Base-by-base conservation (phyloP, 2,888 invertebrate genomes). In the Cheilosia grossa region DNA sequence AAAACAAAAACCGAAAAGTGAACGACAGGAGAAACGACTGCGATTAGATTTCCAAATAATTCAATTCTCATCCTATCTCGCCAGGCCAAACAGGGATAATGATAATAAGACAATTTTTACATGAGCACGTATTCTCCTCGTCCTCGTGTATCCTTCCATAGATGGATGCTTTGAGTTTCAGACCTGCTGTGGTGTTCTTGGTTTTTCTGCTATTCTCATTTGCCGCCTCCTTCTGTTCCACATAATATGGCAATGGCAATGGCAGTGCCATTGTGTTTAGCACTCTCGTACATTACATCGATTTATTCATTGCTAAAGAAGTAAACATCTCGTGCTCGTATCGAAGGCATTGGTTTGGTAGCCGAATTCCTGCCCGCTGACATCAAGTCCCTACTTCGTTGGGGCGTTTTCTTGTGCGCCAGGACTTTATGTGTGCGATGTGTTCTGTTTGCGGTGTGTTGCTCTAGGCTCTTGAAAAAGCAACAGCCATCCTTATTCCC, bases 61-160 rank as follows among this genome's bases (percentile, higher is more conserved):
- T 81, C 85, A 81, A 85, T 85, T 66, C 85, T 19, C 79, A 54
- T 74, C 49, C 70, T 61, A 27, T 49, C 17, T 47, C 37, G 49
- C 37, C 58, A 58, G 63, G 44, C 30, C 72, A 56, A 81, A 70
- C 56, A 30, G 42, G 75, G 47, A 85, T 85, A 85, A 85, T 85
- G 81, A 85, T 85, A 85, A 85, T 85, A 80, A 85, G 85, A 85
- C 85, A 85, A 81, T 81, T 85, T 85, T 85, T 81, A 81, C 81
- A 85, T 85, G 75, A 85, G 81, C 85, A 85, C 85, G 85, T 81
- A 81, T 80, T 70, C 69, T 78, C 67, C 67, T 64, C 37, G 74
- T 80, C 69, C 61, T 75, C 67, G 69, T 66, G 69, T 66, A 80
- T 81, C 66, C 81, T 66, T 80, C 59, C 33, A 59, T 70, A 79